These are phyloP conservation scores for Acinonyx jubatus DNA, from an alignment of 2,113 vertebrate genomes.

Conservation along the genomic window DNA sequence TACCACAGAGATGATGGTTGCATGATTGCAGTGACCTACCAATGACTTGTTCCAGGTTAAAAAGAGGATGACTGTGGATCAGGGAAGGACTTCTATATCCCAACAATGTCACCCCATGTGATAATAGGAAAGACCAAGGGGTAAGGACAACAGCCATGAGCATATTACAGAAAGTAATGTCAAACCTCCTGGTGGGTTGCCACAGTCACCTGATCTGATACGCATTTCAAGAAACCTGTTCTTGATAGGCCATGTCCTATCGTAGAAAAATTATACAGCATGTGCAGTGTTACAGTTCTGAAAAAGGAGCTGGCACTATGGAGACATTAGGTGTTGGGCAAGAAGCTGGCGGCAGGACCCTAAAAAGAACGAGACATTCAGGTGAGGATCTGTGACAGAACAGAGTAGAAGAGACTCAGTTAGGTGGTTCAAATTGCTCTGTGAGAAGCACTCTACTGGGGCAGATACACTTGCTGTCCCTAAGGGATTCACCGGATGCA, in stretches of 20 bases:
- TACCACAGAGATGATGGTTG: neutral
- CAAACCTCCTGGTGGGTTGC: accelerated
- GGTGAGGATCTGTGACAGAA: neutral
- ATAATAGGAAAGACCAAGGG: neutral
- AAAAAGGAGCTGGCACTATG: neutral
- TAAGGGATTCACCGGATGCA: neutral
- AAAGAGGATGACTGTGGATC: no score
- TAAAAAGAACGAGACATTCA: neutral
- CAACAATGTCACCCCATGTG: accelerated
- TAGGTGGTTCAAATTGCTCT: neutral
- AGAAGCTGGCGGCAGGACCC: no score
- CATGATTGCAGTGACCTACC: neutral
- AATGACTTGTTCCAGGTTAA: neutral
- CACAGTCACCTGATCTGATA: accelerated
- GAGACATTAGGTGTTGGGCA: neutral
- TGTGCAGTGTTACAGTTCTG: neutral
- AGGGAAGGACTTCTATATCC: neutral
- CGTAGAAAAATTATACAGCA: neutral
- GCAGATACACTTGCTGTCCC: accelerated
- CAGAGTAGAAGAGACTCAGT: neutral
- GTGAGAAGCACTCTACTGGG: neutral
- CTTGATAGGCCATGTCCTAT: no score
- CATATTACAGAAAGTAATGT: neutral
- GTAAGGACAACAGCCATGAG: neutral
- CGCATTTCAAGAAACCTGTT: neutral